phyloP scores from a whole-genome alignment of 2,888 invertebrate species.

The Limnephilus marmoratus region DNA sequence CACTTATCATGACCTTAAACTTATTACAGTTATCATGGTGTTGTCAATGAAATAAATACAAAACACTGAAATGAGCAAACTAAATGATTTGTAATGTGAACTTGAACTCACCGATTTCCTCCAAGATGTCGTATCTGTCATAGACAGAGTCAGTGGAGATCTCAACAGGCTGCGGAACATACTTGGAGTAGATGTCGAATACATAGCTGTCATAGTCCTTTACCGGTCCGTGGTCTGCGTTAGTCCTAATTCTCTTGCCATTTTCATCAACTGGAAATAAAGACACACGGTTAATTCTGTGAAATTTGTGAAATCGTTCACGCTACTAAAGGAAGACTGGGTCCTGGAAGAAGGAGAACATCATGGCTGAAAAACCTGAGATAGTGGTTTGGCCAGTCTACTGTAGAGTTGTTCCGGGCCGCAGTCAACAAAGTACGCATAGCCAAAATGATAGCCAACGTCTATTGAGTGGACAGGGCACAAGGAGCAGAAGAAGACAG shows the following conservation, averaged over 20 bases:
- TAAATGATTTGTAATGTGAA: constrained; percentile 48
- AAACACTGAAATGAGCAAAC: neutral
- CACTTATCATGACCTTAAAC: no score
- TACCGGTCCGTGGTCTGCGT: constrained; percentile 90
- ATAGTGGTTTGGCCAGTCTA: no score
- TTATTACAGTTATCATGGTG: neutral
- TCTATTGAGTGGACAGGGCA: no score
- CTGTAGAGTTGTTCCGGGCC: no score
- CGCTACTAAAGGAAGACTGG: no score
- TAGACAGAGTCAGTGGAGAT: constrained; percentile 96
- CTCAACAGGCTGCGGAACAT: constrained; percentile 97
- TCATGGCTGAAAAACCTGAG: no score
- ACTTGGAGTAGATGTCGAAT: constrained; percentile 98
- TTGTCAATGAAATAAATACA: no score
- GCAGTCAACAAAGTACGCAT: no score
- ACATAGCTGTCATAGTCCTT: constrained; percentile 99
- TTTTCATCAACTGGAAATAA: constrained; percentile 82
- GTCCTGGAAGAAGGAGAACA: no score
- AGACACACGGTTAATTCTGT: neutral
- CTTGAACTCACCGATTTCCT: constrained; percentile 91
- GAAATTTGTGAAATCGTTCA: neutral
- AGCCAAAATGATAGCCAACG: no score
- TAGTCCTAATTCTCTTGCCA: constrained; percentile 94
- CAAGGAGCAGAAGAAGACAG: no score
- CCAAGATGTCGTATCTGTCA: constrained; percentile 98